Base-by-base conservation (phyloP, 2,888 invertebrate genomes). In the Chrysolina oricalcia region DNA sequence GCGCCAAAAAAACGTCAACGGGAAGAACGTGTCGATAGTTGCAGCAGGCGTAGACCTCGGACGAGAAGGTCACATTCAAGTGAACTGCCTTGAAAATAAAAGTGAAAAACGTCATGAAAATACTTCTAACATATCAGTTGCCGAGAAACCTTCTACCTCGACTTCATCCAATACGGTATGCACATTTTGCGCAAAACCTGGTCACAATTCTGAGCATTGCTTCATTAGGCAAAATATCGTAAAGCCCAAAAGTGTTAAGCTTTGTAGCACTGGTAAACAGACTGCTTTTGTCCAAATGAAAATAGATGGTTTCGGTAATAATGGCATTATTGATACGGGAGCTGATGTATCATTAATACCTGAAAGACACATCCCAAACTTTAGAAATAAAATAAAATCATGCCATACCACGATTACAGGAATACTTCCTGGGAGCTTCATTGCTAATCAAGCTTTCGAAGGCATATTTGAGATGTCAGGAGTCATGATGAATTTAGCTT, bases 11-110 rank as follows among this genome's bases (percentile, higher is more conserved):
- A 68, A 78, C 67, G 81, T 80, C 59, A 62, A 43, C 46, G 81
- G 79, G 50, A 48, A 46, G n/a, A 73, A 81, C 72, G 74, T 81
- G 21, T 72, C 70, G 11, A 73, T 70, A 65, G 69, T 71, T 43
- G 73, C 72, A 19, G 73, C 59, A 27, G 73, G 72, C 50, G 40
- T 62, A 43, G 73, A 79, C 69, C 75, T 69, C 75, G 50, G 35
- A 72, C 63, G 70, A 56, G 13, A 27, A 15, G 78, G 75, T 6
- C 78, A 78, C 62, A 48, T 76, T 15, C 73, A 75, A 74, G 19
- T 70, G 40, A 43, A 71, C 56, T 79, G 80, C 63, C 48, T 21
- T 4, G 27, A 17, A 6, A 19, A 17, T 53, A 53, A 53, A 13
- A 48, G 17, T 53, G 59, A 15, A 8, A 59, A 59, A 21, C 13